Percentiles rank a stretch among this genome's conserved stretches.
phyloP scores from a whole-genome alignment of 35 echinoderm and acorn worm genomes.

The Amphiura filiformis region DNA sequence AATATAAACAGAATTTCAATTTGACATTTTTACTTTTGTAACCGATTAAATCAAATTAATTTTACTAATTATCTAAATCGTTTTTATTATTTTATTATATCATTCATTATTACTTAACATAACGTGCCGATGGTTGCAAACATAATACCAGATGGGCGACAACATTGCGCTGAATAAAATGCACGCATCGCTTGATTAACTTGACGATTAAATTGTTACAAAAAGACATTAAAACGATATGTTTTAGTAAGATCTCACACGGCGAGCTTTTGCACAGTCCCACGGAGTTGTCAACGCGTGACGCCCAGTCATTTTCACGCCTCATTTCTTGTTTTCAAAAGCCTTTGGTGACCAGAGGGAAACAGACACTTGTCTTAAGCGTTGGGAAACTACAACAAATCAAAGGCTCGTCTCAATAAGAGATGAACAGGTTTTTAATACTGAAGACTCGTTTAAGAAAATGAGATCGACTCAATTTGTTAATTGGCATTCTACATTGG shows the following conservation, averaged over 20 bases:
- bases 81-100: too few species aligned
- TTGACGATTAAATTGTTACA: not conserved
- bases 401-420: not conserved
- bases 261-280: not conserved
- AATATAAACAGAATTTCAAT: too few species aligned
- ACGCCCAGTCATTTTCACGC: not conserved
- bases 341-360: not conserved
- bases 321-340: not conserved
- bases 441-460: conserved; percentile 4
- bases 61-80: too few species aligned
- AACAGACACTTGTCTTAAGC: not conserved
- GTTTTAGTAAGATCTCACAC: not conserved
- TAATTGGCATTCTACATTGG: not conserved
- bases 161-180: not conserved
- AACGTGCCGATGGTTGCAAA: not conserved
- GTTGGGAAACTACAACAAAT: not conserved
- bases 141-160: not conserved
- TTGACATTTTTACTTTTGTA: too few species aligned
- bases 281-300: not conserved
- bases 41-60: too few species aligned
- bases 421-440: conserved; percentile 2
- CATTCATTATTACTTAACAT: not conserved
- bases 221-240: not conserved
- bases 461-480: conserved; percentile 2
- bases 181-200: not conserved